Evolutionary conservation across 2,797 vertebrate genomes (phyloP).

Genomic region (Ispidina picta): DNA sequence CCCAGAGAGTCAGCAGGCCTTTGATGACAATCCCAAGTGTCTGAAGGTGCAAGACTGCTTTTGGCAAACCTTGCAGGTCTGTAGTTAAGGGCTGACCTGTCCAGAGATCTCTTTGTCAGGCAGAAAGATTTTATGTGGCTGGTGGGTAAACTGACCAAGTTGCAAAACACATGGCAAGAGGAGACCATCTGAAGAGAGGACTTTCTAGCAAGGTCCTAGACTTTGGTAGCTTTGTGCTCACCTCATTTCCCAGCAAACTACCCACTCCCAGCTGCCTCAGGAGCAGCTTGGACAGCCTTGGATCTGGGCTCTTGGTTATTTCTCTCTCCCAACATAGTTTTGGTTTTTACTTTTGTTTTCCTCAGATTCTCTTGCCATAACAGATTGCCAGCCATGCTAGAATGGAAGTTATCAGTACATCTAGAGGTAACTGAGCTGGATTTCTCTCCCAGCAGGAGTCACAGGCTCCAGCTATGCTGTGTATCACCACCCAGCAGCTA

Average conservation of each 20-base stretch:
- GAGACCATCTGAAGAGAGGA: not conserved
- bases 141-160: not conserved
- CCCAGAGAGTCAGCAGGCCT: not conserved
- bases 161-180: not conserved
- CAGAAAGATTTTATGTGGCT: not conserved
- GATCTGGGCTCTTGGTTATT: not conserved
- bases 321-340: not conserved
- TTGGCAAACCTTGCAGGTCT: not conserved
- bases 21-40: not conserved
- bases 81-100: not conserved
- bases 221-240: not conserved
- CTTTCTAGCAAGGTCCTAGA: not conserved
- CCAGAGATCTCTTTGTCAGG: not conserved
- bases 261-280: not conserved
- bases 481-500: conserved; percentile 67
- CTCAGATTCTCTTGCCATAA: not conserved
- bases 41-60: not conserved
- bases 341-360: not conserved
- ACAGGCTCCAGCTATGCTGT: conserved; percentile 83
- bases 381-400: not conserved
- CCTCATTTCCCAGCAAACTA: not conserved
- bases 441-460: conserved; percentile 76
- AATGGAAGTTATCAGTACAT: not conserved
- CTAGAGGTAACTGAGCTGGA: not conserved
- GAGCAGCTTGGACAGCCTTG: not conserved